Evolutionary conservation across 2,113 vertebrate genomes (phyloP), one percentile per base, ranked within the genome.

Genomic region (Notothenia rossii): DNA sequence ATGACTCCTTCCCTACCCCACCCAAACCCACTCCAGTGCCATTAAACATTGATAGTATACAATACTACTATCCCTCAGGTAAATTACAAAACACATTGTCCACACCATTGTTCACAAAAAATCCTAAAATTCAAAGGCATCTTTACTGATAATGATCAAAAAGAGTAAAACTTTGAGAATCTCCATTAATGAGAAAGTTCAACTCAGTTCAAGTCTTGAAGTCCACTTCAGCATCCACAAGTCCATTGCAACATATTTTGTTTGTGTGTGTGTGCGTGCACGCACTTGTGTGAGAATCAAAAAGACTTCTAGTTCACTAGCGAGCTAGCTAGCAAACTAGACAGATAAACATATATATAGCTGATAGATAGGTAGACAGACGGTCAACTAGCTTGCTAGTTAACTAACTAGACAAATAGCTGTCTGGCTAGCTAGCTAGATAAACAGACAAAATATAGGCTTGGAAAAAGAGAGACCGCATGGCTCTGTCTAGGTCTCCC

Each of bases 61-160:
- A 95, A 94, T 91, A 95, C 93, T 94, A 94, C 94, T 94, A 95
- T 94, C 93, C 65, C 86, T 93, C 92, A 91, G 90, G 79, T 91
- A 89, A 86, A 89, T 89, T 95, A 95, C 94, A 95, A 96, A 96
- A 95, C 94, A 95, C 94, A 91, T 91, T 94, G 84, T 94, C 92
- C 95, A 95, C 94, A 94, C 85, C 86, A 95, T 93, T 89, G 82
- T 94, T 94, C 92, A 95, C 94, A 95, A 95, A 94, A 93, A 92
- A 82, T 93, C 93, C 93, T 95, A 96, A 93, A 93, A 87, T 90
- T 91, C 87, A 94, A 95, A 95, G 94, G 94, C 95, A 95, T 94
- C 91, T 91, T 93, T 90, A 95, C 91, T 93, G 92, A 94, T 93
- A 90, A 91, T 91, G 91, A 94, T 85, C 90, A 87, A 93, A 90